Conservation (phyloP, 2,888 invertebrate species). For the Drosophila neotestacea region DNA sequence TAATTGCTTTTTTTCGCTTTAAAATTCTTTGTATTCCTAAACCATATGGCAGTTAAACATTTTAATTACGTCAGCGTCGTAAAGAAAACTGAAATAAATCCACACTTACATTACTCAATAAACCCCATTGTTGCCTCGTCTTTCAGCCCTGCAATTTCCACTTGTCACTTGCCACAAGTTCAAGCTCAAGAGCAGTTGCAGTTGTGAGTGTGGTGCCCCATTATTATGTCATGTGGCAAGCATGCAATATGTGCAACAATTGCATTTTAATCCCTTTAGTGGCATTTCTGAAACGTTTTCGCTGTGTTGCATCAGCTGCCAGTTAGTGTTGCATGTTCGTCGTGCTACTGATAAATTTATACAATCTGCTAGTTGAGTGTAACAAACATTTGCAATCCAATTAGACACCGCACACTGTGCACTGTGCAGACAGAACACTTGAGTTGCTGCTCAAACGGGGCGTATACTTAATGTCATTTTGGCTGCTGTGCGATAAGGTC, state of each 20-base stretch:
- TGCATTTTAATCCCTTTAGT: slow-evolving; percentile 62
- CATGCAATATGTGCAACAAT: slow-evolving; percentile 12
- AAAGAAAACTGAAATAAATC: background rate
- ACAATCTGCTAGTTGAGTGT: slow-evolving; percentile 35
- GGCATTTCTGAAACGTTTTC: slow-evolving; percentile 29
- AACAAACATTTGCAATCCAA: slow-evolving; percentile 69
- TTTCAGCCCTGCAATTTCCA: slow-evolving; percentile 40
- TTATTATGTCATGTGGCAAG: slow-evolving; percentile 31
- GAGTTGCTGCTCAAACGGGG: slow-evolving; percentile 26
- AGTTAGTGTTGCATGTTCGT: background rate
- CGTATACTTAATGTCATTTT: slow-evolving; percentile 60
- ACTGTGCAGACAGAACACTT: slow-evolving; percentile 14
- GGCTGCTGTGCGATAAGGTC: slow-evolving; percentile 68
- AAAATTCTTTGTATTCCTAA: background rate
- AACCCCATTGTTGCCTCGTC: background rate
- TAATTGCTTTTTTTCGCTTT: background rate
- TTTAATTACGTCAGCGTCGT: background rate
- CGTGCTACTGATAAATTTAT: slow-evolving; percentile 47
- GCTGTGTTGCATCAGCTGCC: slow-evolving; percentile 55
- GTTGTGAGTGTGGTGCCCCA: slow-evolving; percentile 14
- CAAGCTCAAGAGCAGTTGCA: slow-evolving; percentile 70
- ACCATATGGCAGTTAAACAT: slow-evolving; percentile 6
- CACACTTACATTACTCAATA: slow-evolving; percentile 8
- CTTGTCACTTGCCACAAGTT: slow-evolving; percentile 45
- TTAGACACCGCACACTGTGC: slow-evolving; percentile 39